Base-by-base conservation (phyloP, 2,888 invertebrate species). In the Ophonus ardosiacus region DNA sequence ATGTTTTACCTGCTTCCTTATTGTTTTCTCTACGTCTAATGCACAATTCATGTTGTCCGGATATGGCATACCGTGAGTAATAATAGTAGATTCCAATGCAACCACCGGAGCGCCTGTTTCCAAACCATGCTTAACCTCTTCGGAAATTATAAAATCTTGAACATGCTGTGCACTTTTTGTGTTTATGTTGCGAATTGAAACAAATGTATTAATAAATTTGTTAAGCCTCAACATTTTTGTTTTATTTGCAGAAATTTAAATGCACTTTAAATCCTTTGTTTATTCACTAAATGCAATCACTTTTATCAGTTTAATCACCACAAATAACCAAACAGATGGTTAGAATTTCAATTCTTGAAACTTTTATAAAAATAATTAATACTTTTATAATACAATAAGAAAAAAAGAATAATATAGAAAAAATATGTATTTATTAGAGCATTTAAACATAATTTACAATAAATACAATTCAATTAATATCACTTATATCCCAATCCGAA, bases 11-110 rank as follows among this genome's bases (percentile, higher is more conserved):
- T 94, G 92, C 86, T 93, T 89, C 88, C 95, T 93, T 21, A 99
- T 94, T 86, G 96, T 94, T 80, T 94, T 92, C 91, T 99, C 98
- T 0, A 98, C 96, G 89, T 94, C 93, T 59, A 94, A 86, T 4
- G 98, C 98, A 43, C 98, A 98, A 87, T 96, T 92, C 76, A 98
- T 92, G 92, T 99, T 99, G 80, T 96, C 93, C 0, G 99, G 99
- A 91, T 94, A 96, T 0, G 99, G 98, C 97, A 99, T 97, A 61
- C 99, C 99, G 92, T 99, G 99, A 0, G 99, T 99, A 86, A 99
- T 97, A 86, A 99, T 98, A 0, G 99, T 98, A 7, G 98, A 98
- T 93, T 99, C 99, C 87, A 99, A 92, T 0, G 99, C 98, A 17
- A 99, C 98, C 86, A 99, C 93, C 7, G 98, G 96, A 87, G 93